phyloP scores from a whole-genome alignment of 1,140 invertebrate species.

The Lucilia sericata region DNA sequence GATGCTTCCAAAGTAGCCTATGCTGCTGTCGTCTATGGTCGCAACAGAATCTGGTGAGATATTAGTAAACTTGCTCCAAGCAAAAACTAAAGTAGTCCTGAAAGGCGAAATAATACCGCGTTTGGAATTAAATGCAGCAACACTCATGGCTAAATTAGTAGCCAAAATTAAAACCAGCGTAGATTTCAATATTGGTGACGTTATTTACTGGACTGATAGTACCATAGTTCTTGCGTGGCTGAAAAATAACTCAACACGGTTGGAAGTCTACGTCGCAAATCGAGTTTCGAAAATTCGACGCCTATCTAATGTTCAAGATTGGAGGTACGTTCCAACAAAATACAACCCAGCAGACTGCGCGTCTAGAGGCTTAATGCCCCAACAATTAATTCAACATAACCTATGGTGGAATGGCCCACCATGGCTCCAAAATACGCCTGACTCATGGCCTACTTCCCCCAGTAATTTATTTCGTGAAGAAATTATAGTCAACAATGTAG shows the following conservation, averaged over 20 bases:
- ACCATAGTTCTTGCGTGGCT: conserved; percentile 64
- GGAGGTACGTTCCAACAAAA: neutral
- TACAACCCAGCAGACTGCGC: conserved; percentile 16
- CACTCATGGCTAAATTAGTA: conserved; percentile 55
- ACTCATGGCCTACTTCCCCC: too few relatives aligned
- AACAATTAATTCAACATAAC: neutral
- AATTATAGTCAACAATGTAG: too few relatives aligned
- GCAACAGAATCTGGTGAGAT: conserved; percentile 44
- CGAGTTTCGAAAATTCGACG: conserved; percentile 59
- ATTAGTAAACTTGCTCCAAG: conserved; percentile 52
- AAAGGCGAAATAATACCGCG: conserved; percentile 58
- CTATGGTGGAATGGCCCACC: neutral
- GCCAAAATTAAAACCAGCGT: conserved; percentile 47
- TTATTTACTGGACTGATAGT: conserved; percentile 61
- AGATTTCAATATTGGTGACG: conserved; percentile 28
- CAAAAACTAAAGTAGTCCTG: too few relatives aligned
- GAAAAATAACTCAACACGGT: conserved; percentile 48
- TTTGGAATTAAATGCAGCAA: conserved; percentile 61
- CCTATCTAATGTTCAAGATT: conserved; percentile 52
- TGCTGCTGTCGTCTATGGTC: conserved; percentile 57
- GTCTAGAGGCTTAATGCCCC: neutral
- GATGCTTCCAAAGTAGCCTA: conserved; percentile 59
- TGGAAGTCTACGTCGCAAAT: conserved; percentile 63
- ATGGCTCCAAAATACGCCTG: neutral
- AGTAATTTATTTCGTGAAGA: too few relatives aligned